A percentile compares a stretch with the other conserved stretches of the same genome.
These are phyloP conservation scores for Embiotoca jacksoni DNA, from an alignment of 2,113 vertebrate species.

Conservation along the genomic window DNA sequence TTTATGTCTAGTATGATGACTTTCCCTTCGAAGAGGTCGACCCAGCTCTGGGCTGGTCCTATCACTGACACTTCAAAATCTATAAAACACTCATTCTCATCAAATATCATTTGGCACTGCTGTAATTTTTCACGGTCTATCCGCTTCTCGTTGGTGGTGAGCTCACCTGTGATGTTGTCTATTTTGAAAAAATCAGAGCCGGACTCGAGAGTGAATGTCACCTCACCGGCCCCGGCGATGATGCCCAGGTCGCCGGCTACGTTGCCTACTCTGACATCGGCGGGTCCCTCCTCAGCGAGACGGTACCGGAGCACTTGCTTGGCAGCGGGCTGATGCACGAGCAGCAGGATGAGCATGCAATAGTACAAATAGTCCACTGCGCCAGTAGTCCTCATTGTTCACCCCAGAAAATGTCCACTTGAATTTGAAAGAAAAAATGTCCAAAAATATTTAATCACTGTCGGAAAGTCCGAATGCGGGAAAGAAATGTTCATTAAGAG, in stretches of 20 bases:
- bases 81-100: constrained; percentile 98
- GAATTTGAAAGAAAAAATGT: not conserved
- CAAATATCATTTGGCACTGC: constrained; percentile 99
- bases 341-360: constrained; percentile 88
- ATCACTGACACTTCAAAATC: constrained; percentile 99
- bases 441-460: constrained; percentile 32
- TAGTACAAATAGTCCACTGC: constrained; percentile 87
- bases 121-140: constrained; percentile 98
- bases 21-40: constrained; percentile 97
- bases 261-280: constrained; percentile 95
- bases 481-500: constrained; percentile 42
- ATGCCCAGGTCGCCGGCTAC: constrained; percentile 96
- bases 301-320: constrained; percentile 97
- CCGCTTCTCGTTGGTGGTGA: constrained; percentile 96
- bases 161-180: constrained; percentile 98
- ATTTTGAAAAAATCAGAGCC: constrained; percentile 98
- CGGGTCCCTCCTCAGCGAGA: constrained; percentile 94
- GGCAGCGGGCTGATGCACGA: constrained; percentile 91
- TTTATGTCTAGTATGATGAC: constrained; percentile 98
- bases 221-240: constrained; percentile 93
- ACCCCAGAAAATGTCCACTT: constrained; percentile 53
- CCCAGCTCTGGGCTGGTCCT: constrained; percentile 98
- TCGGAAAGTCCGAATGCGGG: constrained; percentile 3
- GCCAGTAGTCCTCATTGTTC: constrained; percentile 85
- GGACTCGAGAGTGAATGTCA: constrained; percentile 98